Evolutionary conservation across 1,140 invertebrate species (phyloP).

Genomic region (Microplitis mediator): DNA sequence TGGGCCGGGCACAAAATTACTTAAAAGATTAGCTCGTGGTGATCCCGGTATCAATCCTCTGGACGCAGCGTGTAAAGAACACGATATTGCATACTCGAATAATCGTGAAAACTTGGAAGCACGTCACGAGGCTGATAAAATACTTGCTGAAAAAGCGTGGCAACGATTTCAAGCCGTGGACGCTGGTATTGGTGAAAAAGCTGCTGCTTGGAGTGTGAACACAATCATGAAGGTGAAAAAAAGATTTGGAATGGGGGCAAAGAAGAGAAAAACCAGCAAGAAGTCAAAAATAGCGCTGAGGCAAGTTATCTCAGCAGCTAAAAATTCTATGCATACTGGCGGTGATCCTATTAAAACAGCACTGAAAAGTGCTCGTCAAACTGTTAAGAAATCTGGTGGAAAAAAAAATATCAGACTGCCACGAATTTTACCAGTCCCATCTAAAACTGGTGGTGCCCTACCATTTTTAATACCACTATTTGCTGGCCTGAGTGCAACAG

Average conservation of each 20-base stretch:
- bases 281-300: too few relatives aligned
- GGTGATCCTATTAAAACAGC: not conserved
- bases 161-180: not conserved
- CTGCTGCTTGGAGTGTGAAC: not conserved
- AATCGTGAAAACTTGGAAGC: too few relatives aligned
- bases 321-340: not conserved
- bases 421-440: constrained; percentile 16
- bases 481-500: constrained; percentile 27
- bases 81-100: too few relatives aligned
- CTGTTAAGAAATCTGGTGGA: constrained; percentile 4
- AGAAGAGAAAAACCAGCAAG: too few relatives aligned
- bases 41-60: too few relatives aligned
- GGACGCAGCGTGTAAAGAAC: too few relatives aligned
- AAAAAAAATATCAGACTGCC: not conserved
- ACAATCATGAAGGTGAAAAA: not conserved
- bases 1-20: too few relatives aligned
- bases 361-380: not conserved
- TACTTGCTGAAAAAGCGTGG: not conserved
- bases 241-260: not conserved
- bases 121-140: too few relatives aligned
- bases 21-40: not conserved
- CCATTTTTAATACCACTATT: constrained; percentile 23
- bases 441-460: constrained; percentile 15
- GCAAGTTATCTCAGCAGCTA: too few relatives aligned
- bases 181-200: not conserved